phyloP scores from a whole-genome alignment of 2,888 invertebrate genomes.

The Epistrophella euchroma region DNA sequence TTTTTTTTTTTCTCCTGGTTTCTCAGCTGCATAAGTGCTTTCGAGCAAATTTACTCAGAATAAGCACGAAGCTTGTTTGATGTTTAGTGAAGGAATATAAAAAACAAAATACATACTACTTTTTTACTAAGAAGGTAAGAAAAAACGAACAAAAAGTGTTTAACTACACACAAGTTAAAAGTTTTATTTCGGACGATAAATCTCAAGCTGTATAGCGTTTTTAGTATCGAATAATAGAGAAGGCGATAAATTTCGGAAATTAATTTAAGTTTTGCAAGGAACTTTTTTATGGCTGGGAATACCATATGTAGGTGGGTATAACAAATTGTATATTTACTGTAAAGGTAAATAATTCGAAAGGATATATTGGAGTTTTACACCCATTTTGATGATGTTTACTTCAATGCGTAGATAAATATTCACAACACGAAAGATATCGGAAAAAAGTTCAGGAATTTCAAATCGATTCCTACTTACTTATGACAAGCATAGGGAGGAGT shows the following conservation, averaged over 20 bases:
- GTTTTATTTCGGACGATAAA: conserved; percentile 47
- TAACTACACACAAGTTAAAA: conserved; percentile 47
- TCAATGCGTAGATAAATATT: no score
- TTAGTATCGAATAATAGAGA: conserved; percentile 53
- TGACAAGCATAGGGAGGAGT: no score
- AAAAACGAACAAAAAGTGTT: conserved; percentile 12
- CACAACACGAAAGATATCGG: no score
- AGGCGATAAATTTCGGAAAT: conserved; percentile 64
- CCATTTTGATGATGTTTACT: no score
- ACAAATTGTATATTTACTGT: neutral
- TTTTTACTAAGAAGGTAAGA: neutral
- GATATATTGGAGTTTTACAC: neutral
- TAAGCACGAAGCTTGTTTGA: conserved; percentile 39
- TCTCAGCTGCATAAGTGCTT: conserved; percentile 44
- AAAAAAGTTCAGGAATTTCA: no score
- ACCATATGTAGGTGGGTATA: neutral
- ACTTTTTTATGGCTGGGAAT: conserved; percentile 32
- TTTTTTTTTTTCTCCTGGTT: neutral
- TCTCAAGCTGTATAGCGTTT: conserved; percentile 37
- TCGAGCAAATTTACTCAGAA: conserved; percentile 30
- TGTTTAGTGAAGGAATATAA: conserved; percentile 9
- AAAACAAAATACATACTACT: neutral
- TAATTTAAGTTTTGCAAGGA: conserved; percentile 56
- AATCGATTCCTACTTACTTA: no score
- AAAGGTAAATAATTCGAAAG: neutral